Conservation (phyloP, 2,888 invertebrate genomes). For the Stenodema calcarata region DNA sequence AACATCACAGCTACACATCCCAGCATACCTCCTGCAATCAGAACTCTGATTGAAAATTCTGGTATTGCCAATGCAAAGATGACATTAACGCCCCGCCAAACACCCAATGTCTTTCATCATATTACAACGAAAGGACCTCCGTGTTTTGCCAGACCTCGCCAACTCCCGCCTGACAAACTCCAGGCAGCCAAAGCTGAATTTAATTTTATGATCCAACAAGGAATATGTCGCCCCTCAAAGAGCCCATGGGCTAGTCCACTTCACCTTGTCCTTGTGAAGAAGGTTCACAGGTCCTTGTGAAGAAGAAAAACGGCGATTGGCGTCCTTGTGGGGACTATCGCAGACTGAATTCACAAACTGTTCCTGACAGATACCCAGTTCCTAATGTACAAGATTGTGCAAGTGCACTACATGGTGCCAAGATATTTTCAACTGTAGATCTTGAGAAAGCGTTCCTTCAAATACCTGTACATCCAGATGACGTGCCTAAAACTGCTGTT, state of each 20-base stretch:
- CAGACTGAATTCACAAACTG: constrained; percentile 59
- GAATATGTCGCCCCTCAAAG: too few species aligned
- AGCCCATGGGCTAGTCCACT: too few species aligned
- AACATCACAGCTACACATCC: too few species aligned
- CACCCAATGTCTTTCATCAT: background rate
- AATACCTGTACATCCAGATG: background rate
- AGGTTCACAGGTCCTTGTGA: constrained; percentile 57
- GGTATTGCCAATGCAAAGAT: too few species aligned
- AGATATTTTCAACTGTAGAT: constrained; percentile 36
- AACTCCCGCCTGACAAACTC: constrained; percentile 56
- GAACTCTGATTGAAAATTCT: too few species aligned
- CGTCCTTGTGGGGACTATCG: constrained; percentile 61
- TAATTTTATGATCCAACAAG: constrained; percentile 43
- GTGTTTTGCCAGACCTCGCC: constrained; percentile 59
- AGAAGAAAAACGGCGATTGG: constrained; percentile 56
- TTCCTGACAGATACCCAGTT: constrained; percentile 59
- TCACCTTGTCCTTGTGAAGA: constrained; percentile 39
- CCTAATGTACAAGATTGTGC: constrained; percentile 39
- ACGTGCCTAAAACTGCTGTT: constrained; percentile 26
- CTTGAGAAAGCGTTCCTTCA: background rate
- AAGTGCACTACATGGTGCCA: constrained; percentile 54
- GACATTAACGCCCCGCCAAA: background rate
- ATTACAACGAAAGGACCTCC: constrained; percentile 55
- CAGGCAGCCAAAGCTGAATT: too few species aligned
- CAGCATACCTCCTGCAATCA: too few species aligned